Base-by-base conservation (phyloP, 2,888 invertebrate species). In the Tenthredo distinguenda region DNA sequence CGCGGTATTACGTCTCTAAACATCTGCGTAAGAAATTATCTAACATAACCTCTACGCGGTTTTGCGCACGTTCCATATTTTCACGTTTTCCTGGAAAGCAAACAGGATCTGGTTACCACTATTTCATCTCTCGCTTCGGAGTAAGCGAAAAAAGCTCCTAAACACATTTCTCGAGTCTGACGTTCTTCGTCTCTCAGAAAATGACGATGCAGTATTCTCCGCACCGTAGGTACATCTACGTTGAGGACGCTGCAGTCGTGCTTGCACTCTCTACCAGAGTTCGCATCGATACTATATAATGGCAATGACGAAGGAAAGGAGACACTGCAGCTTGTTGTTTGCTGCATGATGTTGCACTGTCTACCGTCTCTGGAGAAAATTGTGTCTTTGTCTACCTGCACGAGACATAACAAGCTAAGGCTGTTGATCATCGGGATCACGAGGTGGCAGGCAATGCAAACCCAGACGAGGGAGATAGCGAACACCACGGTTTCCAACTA, bases 341-440 rank as follows among this genome's bases (percentile, higher is more conserved):
- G 77, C 55, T 55, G 34, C 1, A 12, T 68, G 77, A 77, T 18
- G 7, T 18, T 31, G 55, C 31, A 55, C 10, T 55, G 55, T 77
- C 47, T 31, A 50, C 3, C 47, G 1, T n/a, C 5, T 74, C n/a
- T 12, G 9, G 26, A 21, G 43, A n/a, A 43, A 74, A 15, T 77
- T 31, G 18, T 77, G 76, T 77, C 76, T 77, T 31, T 40, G 2
- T 77, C 76, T 77, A 77, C 76, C 76, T 50, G 68, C 10, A 31
- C 76, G 50, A 77, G 47, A 77, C 76, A 50, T 50, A 77, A 77
- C 50, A 77, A 77, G 50, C 76, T 34, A 12, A 21, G 26, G 76
- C 76, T 50, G 50, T 77, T 77, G 76, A 77, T 77, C 76, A 50
- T 77, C 76, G 9, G 18, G 76, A 77, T 77, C 50, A 26, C 21